Conservation (phyloP, 2,113 vertebrate genomes). For the Scomber japonicus region DNA sequence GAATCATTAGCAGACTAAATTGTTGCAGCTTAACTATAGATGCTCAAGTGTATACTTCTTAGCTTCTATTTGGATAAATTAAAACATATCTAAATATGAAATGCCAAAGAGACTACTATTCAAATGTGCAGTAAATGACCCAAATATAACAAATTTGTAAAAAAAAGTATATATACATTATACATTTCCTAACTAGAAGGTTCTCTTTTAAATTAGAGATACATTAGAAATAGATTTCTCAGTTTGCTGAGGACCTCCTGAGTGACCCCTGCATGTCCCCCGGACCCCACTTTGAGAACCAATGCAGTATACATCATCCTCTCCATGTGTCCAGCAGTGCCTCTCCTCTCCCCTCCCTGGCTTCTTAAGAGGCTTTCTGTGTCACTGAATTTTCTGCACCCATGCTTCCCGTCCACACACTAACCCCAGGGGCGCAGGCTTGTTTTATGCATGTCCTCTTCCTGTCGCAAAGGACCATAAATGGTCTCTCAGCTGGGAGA, state of each 20-base stretch:
- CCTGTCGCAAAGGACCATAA: conserved; percentile 54
- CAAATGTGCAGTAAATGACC: too few species aligned
- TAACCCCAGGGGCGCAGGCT: conserved; percentile 64
- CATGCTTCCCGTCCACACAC: conserved; percentile 65
- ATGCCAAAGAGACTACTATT: too few species aligned
- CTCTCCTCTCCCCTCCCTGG: conserved; percentile 38
- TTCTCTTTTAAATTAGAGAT: background rate
- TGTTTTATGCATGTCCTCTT: conserved; percentile 74
- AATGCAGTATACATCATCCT: conserved; percentile 16
- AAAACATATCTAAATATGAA: too few species aligned
- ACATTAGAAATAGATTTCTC: background rate
- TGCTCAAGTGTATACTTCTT: too few species aligned
- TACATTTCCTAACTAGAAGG: background rate
- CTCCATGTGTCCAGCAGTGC: conserved; percentile 44
- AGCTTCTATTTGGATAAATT: too few species aligned
- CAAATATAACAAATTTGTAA: too few species aligned
- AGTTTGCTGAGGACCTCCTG: background rate
- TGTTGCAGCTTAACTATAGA: background rate
- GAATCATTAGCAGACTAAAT: too few species aligned
- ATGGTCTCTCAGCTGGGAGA: conserved; percentile 64
- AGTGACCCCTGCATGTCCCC: background rate
- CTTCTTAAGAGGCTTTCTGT: conserved; percentile 73
- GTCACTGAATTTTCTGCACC: conserved; percentile 72
- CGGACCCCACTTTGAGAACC: background rate
- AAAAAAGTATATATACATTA: background rate